A percentile compares a stretch with the other conserved stretches of the same genome.
Conservation (phyloP, 2,113 vertebrate genomes). For the Rhineura floridana region DNA sequence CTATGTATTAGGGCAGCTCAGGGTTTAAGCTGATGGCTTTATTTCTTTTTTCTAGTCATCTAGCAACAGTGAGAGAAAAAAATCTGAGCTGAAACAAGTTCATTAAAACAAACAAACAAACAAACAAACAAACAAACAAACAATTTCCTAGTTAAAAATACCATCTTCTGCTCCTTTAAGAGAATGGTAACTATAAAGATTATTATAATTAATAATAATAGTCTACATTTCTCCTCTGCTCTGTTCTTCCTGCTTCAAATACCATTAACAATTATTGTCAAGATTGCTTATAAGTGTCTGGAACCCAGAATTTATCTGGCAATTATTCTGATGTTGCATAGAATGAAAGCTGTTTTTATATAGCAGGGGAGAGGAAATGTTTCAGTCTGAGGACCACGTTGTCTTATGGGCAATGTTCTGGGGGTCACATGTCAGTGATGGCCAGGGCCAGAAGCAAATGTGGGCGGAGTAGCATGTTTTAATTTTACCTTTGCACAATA, state of each 20-base stretch:
- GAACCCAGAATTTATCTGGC: conserved; percentile 38
- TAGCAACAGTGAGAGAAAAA: background rate
- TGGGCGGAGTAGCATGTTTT: no score
- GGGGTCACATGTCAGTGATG: no score
- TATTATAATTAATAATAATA: background rate
- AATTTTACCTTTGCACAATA: no score
- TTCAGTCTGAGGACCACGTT: no score
- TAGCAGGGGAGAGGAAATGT: no score
- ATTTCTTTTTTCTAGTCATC: background rate
- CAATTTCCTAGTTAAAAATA: conserved; percentile 8
- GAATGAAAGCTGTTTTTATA: conserved; percentile 42
- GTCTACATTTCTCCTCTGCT: background rate
- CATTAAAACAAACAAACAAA: no score
- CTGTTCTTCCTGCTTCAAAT: conserved; percentile 29
- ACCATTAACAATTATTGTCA: background rate
- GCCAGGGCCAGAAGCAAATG: no score
- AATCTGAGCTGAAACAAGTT: background rate
- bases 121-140: no score
- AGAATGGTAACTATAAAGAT: conserved; percentile 35
- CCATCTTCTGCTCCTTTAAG: background rate
- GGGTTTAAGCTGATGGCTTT: background rate
- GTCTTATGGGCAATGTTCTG: no score
- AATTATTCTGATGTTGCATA: conserved; percentile 37
- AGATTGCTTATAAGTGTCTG: conserved; percentile 19
- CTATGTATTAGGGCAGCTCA: background rate